Percentiles rank a stretch among this genome's conserved stretches.
These are phyloP conservation scores for Invenusta paracnida DNA, from an alignment of 2,888 invertebrate genomes.

Conservation along the genomic window DNA sequence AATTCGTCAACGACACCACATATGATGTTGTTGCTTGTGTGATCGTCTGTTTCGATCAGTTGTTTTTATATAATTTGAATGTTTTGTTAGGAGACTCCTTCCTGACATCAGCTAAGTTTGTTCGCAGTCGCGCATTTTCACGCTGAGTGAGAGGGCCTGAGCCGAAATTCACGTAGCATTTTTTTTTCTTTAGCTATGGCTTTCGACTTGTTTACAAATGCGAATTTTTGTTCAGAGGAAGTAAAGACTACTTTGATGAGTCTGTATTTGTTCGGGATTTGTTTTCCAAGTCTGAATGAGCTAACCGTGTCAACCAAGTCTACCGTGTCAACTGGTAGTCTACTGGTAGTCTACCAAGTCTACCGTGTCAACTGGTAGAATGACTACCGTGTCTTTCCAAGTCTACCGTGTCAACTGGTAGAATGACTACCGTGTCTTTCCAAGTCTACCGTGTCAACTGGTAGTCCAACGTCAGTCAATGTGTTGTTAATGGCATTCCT, in stretches of 20 bases:
- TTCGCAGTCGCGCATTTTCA: background rate
- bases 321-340: too few species aligned
- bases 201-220: background rate
- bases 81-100: background rate
- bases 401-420: too few species aligned
- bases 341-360: too few species aligned
- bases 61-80: background rate
- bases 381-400: too few species aligned
- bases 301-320: too few species aligned
- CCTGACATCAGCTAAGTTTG: background rate
- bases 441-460: too few species aligned
- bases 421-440: too few species aligned
- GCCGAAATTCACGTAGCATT: background rate
- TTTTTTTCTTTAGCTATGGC: background rate
- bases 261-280: too few species aligned
- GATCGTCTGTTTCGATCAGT: background rate
- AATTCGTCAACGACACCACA: background rate
- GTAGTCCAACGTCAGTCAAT: too few species aligned
- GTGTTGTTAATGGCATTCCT: too few species aligned
- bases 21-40: background rate
- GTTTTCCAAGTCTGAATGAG: too few species aligned
- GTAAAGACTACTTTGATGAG: conserved; percentile 10
- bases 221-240: background rate
- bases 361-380: too few species aligned
- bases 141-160: background rate